These are phyloP conservation scores for Saccostrea cuccullata DNA, from an alignment of 1,140 invertebrate genomes.

Conservation along the genomic window DNA sequence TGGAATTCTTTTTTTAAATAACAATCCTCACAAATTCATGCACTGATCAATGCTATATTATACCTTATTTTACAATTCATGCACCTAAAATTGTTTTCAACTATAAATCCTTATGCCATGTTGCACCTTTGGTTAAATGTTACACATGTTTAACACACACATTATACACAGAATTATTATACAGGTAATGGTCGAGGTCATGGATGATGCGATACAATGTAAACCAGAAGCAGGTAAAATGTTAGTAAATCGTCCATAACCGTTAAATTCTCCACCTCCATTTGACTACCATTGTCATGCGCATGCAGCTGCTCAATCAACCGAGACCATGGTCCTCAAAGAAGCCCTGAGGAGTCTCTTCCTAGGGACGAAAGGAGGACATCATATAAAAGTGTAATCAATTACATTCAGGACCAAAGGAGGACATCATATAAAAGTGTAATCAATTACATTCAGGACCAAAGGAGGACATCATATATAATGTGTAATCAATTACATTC, in stretches of 20 bases:
- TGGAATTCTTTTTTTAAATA: no score
- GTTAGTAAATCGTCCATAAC: conserved; percentile 19
- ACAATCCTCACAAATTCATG: no score
- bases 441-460: neutral
- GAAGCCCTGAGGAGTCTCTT: conserved; percentile 59
- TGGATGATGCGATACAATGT: neutral
- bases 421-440: neutral
- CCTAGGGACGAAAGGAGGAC: conserved; percentile 54
- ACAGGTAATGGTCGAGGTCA: neutral
- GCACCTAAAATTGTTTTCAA: no score
- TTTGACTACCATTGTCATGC: conserved; percentile 35
- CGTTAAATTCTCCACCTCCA: neutral
- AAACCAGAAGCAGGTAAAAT: neutral
- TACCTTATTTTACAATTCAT: no score
- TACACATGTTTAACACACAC: no score
- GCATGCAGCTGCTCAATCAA: conserved; percentile 52
- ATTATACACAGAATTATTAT: neutral
- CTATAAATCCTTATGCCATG: no score
- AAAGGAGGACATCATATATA: conserved; percentile 41
- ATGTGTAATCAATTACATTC: neutral
- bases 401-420: conserved; percentile 25
- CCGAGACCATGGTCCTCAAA: conserved; percentile 59
- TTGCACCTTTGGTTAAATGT: no score
- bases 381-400: conserved; percentile 6
- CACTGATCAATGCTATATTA: no score